Evolutionary conservation across 1,140 invertebrate genomes (phyloP).

Genomic region (Ctenoplectra terminalis): DNA sequence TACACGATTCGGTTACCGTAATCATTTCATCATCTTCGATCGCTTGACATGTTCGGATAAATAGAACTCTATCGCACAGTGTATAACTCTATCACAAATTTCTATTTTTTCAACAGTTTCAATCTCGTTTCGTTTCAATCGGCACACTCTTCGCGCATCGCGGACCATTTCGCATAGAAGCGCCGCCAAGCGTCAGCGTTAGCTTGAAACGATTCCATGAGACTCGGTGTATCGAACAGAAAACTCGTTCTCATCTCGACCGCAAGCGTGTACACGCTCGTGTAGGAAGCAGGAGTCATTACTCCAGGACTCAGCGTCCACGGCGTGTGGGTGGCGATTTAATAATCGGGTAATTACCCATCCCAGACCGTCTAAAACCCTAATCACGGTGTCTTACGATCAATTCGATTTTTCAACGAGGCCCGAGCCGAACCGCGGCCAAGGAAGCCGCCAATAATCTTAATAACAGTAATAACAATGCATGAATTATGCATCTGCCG

Average conservation of each 20-base stretch:
- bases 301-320: conserved; percentile 35
- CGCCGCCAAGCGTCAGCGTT: too few relatives aligned
- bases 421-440: background rate
- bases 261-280: background rate
- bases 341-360: conserved; percentile 65
- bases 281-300: conserved; percentile 57
- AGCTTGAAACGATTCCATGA: too few relatives aligned
- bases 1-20: too few relatives aligned
- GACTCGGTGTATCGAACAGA: conserved; percentile 2
- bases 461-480: conserved; percentile 45
- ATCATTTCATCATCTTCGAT: too few relatives aligned
- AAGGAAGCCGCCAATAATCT: conserved; percentile 53
- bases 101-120: too few relatives aligned
- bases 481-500: conserved; percentile 31
- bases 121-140: too few relatives aligned
- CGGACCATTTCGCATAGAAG: too few relatives aligned
- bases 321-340: conserved; percentile 51
- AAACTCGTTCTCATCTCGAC: background rate
- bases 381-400: conserved; percentile 44
- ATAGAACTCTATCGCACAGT: too few relatives aligned
- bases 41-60: too few relatives aligned
- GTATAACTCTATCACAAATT: too few relatives aligned
- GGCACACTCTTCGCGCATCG: too few relatives aligned
- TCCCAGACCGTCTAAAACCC: conserved; percentile 43
- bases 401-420: conserved; percentile 47